phyloP scores from a whole-genome alignment of 2,797 vertebrate genomes.

The Hydrophis major region DNA sequence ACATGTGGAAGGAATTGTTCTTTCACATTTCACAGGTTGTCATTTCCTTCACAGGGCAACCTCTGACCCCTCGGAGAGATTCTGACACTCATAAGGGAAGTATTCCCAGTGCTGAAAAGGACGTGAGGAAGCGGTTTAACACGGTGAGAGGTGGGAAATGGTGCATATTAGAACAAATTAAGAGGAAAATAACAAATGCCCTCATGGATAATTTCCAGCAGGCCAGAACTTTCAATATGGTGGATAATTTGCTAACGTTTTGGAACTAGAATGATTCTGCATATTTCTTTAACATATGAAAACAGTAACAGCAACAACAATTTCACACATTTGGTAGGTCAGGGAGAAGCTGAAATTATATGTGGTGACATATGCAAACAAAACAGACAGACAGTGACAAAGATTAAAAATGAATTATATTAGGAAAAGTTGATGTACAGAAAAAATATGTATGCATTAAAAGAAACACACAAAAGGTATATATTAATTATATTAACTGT shows the following conservation, averaged over 20 bases:
- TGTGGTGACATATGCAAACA: slow-evolving; percentile 18
- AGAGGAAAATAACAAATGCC: slow-evolving; percentile 54
- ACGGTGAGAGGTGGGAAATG: slow-evolving; percentile 64
- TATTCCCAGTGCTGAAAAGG: slow-evolving; percentile 83
- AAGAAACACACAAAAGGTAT: not conserved
- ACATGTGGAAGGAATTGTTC: slow-evolving; percentile 99
- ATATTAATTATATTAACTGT: not conserved
- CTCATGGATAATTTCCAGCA: slow-evolving; percentile 80
- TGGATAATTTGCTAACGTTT: slow-evolving; percentile 40
- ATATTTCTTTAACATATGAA: slow-evolving; percentile 31
- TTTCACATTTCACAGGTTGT: slow-evolving; percentile 99
- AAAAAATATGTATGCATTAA: not conserved
- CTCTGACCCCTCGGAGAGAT: slow-evolving; percentile 91
- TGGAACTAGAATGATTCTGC: slow-evolving; percentile 37
- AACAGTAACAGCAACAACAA: slow-evolving; percentile 11
- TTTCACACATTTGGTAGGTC: slow-evolving; percentile 44
- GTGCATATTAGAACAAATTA: slow-evolving; percentile 66
- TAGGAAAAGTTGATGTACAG: not conserved
- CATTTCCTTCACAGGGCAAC: slow-evolving; percentile 94
- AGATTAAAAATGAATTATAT: not conserved
- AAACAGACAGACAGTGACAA: not conserved
- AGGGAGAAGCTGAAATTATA: slow-evolving; percentile 58
- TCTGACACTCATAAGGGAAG: slow-evolving; percentile 92
- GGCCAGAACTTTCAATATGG: slow-evolving; percentile 64
- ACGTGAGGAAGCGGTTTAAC: slow-evolving; percentile 84